phyloP scores from a whole-genome alignment of 23 tunicate genomes.

The Ascidia mentula region DNA sequence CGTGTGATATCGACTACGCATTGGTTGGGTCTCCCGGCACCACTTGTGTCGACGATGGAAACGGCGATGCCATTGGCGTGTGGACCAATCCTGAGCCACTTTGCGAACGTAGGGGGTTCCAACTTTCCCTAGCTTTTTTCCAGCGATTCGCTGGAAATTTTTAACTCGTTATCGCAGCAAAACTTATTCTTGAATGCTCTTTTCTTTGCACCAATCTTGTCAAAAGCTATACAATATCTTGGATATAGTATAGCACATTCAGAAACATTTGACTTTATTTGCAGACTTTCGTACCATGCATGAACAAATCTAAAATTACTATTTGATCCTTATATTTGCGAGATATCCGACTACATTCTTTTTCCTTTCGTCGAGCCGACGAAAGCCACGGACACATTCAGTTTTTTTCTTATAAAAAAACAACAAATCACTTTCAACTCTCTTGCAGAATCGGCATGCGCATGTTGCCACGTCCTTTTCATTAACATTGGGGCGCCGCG shows the following conservation, averaged over 20 bases:
- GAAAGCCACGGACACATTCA: neutral
- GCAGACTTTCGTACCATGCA: neutral
- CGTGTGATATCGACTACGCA: conserved; percentile 14
- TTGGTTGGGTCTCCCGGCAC: conserved; percentile 4
- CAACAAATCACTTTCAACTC: neutral
- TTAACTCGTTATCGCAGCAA: no score
- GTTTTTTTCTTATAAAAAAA: no score
- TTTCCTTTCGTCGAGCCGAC: conserved; percentile 13
- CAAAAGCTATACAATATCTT: no score
- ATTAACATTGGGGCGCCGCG: neutral
- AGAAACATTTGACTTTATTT: no score
- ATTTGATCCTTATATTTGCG: no score
- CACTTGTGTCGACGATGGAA: conserved; percentile 24
- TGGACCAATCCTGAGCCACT: conserved; percentile 50
- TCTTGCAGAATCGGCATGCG: neutral
- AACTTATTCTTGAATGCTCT: no score
- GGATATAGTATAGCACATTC: no score
- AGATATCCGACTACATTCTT: no score
- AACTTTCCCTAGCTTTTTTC: neutral
- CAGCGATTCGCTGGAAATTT: no score
- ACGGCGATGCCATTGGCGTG: conserved; percentile 37
- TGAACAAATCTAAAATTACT: no score
- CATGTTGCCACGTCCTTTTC: neutral
- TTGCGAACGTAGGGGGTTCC: conserved; percentile 33
- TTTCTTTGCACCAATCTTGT: no score